phyloP scores from a whole-genome alignment of 2,888 invertebrate genomes.

The Lasioglossum lativentre region DNA sequence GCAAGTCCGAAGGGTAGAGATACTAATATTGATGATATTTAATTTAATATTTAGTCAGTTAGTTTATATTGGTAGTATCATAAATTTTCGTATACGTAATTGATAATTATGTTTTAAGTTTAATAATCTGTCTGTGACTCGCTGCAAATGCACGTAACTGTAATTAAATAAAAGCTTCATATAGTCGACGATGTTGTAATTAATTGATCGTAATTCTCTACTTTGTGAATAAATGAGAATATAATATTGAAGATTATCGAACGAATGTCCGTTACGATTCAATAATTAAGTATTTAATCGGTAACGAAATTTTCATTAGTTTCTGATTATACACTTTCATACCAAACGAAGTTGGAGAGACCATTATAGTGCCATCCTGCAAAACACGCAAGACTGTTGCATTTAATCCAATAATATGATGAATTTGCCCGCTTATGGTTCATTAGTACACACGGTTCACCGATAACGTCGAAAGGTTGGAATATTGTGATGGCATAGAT shows the following conservation, averaged over 20 bases:
- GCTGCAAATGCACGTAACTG: background rate
- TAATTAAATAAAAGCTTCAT: background rate
- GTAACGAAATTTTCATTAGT: background rate
- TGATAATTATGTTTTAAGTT: background rate
- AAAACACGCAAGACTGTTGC: background rate
- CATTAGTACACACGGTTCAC: background rate
- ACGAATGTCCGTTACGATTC: background rate
- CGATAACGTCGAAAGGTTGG: background rate
- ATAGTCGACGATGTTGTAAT: background rate
- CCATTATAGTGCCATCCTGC: background rate
- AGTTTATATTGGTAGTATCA: background rate
- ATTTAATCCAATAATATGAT: background rate
- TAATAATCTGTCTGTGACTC: background rate
- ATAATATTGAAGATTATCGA: background rate
- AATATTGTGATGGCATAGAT: background rate
- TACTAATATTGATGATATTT: too few species aligned
- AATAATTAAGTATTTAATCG: background rate
- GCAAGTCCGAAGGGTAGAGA: too few species aligned
- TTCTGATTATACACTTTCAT: background rate
- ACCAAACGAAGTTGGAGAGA: background rate
- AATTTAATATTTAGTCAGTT: background rate
- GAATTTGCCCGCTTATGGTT: background rate
- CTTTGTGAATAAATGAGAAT: background rate
- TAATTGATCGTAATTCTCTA: background rate
- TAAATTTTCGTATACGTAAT: background rate